Evolutionary conservation across 2,113 vertebrate genomes (phyloP).

Genomic region (Chloroceryle aenea): DNA sequence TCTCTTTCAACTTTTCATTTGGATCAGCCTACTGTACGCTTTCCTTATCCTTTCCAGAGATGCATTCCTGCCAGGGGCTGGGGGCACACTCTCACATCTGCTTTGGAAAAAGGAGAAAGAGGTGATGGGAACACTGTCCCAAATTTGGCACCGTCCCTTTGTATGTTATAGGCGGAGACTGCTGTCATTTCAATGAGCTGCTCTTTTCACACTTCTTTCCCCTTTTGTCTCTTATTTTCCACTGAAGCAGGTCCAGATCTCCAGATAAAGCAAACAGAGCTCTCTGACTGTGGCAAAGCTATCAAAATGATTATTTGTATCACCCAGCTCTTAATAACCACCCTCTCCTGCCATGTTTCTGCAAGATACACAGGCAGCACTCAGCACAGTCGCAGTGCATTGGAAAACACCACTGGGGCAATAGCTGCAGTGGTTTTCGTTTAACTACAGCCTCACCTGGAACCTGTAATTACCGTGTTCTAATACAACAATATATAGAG

Average conservation of each 20-base stretch:
- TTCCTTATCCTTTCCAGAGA: background rate
- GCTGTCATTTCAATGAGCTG: background rate
- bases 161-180: background rate
- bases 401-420: background rate
- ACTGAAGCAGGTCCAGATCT: background rate
- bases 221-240: background rate
- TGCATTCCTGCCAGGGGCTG: background rate
- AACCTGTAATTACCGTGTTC: background rate
- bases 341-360: background rate
- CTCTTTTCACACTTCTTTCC: background rate
- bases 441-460: background rate
- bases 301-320: background rate
- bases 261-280: background rate
- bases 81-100: rapidly evolving
- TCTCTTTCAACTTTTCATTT: background rate
- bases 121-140: background rate
- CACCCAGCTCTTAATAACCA: background rate
- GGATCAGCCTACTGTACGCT: background rate
- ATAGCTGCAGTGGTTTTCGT: background rate
- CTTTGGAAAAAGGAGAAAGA: background rate
- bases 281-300: background rate
- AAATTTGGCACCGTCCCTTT: background rate
- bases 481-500: background rate
- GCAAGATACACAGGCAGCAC: background rate
- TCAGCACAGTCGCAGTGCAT: background rate